Evolutionary conservation across 1,140 invertebrate species (phyloP), one percentile per base, ranked within the genome.

Genomic region (Lordiphosa mommai): DNA sequence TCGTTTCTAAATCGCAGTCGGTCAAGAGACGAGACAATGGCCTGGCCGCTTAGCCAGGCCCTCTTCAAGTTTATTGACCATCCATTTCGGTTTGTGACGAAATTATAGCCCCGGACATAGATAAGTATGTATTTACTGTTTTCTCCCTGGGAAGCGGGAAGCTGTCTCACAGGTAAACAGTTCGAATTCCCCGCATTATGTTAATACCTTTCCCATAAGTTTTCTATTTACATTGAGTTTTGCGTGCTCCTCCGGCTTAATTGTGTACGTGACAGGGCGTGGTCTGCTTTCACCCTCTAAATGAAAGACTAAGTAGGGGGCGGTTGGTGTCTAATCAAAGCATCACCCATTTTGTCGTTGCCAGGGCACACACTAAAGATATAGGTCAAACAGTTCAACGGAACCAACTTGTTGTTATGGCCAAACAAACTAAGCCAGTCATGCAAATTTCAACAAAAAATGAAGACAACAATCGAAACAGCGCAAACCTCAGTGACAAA

Each of bases 1-100:
- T 47, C 46, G 44, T 33, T 57, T 44, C 37, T 29, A 44, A 52
- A 30, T 55, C 37, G 37, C 3, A 44, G 38, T 63, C 59, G 64
- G 73, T 79, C 73, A 72, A 72, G 56, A 61, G 69, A 17, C 36
- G 61, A 72, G 72, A 68, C 63, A 72, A 51, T 43, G 59, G 56
- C 29, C 30, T 41, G 4, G 12, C 5, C 12, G 20, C 40, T 61
- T 29, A 10, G 47, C 37, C 20, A 7, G 20, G 16, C 23, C 16
- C 17, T 48, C 16, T 58, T 33, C 59, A 56, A 59, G 66, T 76
- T 67, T 74, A 61, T 82, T 56, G 58, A 36, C 61, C 61, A 48
- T 41, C 38, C 37, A 27, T 46, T 56, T 65, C 20, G 38, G 27
- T 52, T 43, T 50, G 23, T 66, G 63, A 66, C 63, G 63, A 66